These are phyloP conservation scores for Sigmodon hispidus DNA, from an alignment of 2,113 vertebrate genomes.

Conservation along the genomic window DNA sequence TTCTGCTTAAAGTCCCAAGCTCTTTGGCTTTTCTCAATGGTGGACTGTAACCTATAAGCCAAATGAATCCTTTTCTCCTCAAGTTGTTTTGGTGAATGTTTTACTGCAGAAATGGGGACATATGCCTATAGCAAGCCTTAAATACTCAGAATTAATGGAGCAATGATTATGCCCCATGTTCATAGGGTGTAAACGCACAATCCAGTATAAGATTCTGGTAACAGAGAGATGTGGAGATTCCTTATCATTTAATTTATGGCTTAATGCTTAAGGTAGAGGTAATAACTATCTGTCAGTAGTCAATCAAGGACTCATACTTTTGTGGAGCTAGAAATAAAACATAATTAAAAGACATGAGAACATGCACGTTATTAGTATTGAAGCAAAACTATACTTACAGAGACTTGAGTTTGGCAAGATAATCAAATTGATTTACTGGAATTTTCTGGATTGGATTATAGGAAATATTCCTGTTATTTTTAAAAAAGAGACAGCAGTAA, in stretches of 20 bases:
- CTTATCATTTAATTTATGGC: constrained; percentile 31
- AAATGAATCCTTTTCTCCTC: not conserved
- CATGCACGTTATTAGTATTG: not conserved
- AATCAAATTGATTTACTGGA: constrained; percentile 93
- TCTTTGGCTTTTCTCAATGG: not conserved
- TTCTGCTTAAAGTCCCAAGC: not conserved
- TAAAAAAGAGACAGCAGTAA: not conserved
- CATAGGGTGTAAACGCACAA: not conserved
- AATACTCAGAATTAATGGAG: not conserved
- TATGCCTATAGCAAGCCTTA: not conserved
- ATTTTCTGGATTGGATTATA: constrained; percentile 94
- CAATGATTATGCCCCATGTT: not conserved
- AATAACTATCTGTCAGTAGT: not conserved
- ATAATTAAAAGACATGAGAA: constrained; percentile 28
- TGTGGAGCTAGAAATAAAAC: not conserved
- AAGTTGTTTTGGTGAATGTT: not conserved
- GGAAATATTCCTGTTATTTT: constrained; percentile 95
- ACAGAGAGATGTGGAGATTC: constrained; percentile 6
- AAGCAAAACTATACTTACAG: constrained; percentile 90
- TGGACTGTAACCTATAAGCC: not conserved
- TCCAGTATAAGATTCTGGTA: not conserved
- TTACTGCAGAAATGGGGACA: not conserved
- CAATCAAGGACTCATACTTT: not conserved
- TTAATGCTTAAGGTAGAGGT: constrained; percentile 19
- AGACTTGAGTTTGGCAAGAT: constrained; percentile 93